A percentile compares a stretch with the other conserved stretches of the same genome.
Conservation (phyloP, 2,888 invertebrate genomes). For the Hartigia nigra region DNA sequence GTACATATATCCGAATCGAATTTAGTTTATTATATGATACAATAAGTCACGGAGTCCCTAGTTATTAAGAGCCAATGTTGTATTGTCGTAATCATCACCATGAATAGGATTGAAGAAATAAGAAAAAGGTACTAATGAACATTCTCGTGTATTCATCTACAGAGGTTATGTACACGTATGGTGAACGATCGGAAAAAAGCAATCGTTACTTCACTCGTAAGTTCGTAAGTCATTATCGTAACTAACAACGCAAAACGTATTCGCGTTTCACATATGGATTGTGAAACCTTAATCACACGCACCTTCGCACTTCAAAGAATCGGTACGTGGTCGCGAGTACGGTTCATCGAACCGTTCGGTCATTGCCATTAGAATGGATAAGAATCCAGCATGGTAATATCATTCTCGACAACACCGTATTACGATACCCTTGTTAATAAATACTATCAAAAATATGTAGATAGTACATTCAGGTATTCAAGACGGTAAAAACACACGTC, state of each 20-base stretch:
- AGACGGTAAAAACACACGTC: background rate
- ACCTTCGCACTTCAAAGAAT: conserved; percentile 11
- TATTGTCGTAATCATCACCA: background rate
- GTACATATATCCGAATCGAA: background rate
- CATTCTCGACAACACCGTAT: background rate
- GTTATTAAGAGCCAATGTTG: background rate
- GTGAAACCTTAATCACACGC: conserved; percentile 13
- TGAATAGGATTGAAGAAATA: background rate
- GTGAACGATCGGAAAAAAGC: conserved; percentile 8
- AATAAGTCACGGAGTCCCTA: background rate
- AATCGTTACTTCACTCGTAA: conserved; percentile 13
- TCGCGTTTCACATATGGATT: background rate
- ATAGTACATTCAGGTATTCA: background rate
- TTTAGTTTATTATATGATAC: background rate
- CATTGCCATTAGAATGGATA: background rate
- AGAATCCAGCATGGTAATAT: background rate
- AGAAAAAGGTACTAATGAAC: background rate
- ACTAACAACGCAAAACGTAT: conserved; percentile 18
- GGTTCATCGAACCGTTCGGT: conserved; percentile 9
- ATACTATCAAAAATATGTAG: background rate
- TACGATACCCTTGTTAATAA: background rate
- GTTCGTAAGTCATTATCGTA: conserved; percentile 14
- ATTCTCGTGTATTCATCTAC: background rate
- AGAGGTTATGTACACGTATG: background rate
- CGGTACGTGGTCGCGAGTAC: conserved; percentile 19